Percentiles rank a stretch among this genome's conserved stretches.
Conservation (phyloP, 1,140 invertebrate species). For the Meloidogyne chitwoodi region DNA sequence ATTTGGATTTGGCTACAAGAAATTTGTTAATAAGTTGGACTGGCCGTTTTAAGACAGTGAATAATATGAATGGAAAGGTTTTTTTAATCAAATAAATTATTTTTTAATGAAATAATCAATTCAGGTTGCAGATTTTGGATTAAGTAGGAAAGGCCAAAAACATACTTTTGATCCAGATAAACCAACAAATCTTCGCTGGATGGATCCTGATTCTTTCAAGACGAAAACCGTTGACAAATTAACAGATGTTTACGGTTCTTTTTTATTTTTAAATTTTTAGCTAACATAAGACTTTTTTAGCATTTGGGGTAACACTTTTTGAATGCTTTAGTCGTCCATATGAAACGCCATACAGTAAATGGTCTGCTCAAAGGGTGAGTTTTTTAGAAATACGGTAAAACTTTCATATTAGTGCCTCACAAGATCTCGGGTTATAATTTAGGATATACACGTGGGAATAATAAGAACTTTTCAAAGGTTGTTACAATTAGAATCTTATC, state of each 20-base stretch:
- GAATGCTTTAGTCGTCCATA: neutral
- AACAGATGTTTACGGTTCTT: neutral
- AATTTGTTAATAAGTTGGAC: neutral
- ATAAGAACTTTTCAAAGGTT: no score
- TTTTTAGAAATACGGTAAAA: neutral
- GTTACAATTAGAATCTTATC: no score
- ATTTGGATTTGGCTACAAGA: neutral
- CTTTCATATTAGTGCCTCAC: no score
- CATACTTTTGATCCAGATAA: neutral
- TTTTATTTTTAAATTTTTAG: neutral
- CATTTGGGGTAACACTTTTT: neutral
- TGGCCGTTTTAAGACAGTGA: neutral
- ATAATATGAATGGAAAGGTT: neutral
- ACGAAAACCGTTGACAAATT: neutral
- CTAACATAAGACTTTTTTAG: neutral
- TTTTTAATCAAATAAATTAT: neutral
- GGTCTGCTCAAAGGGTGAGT: neutral
- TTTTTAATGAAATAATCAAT: neutral
- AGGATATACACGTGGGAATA: no score
- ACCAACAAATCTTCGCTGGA: neutral
- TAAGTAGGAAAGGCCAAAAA: neutral
- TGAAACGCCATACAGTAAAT: neutral
- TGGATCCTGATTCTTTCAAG: neutral
- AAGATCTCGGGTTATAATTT: no score
- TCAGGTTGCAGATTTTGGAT: neutral